These are phyloP conservation scores for Drosophila elegans DNA, from an alignment of 1,140 invertebrate genomes.

Conservation along the genomic window DNA sequence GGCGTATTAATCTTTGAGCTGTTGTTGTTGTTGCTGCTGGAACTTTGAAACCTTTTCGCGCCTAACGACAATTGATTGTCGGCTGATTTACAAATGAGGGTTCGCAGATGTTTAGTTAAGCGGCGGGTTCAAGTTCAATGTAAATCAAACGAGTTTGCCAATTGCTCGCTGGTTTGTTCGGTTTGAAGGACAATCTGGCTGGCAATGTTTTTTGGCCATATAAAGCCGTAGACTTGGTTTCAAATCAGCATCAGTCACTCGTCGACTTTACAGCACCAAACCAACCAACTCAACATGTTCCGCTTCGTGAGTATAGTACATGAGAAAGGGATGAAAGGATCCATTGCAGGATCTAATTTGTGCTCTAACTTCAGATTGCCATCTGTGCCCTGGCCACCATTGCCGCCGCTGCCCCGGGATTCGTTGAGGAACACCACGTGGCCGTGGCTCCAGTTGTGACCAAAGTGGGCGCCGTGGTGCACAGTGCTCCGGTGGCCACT, in stretches of 20 bases:
- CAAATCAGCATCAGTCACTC: constrained; percentile 64
- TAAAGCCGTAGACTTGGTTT: constrained; percentile 36
- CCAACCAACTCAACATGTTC: constrained; percentile 57
- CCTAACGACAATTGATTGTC: constrained; percentile 29
- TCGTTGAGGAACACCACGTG: constrained; percentile 66
- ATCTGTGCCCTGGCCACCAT: constrained; percentile 68
- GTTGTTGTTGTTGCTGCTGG: constrained; percentile 6
- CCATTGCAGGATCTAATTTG: background rate
- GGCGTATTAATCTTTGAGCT: constrained; percentile 4
- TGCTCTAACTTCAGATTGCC: constrained; percentile 35
- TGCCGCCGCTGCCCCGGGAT: constrained; percentile 69
- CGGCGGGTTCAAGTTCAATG: constrained; percentile 72
- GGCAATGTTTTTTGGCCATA: constrained; percentile 46
- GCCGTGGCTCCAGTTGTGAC: constrained; percentile 60
- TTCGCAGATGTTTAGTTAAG: constrained; percentile 25
- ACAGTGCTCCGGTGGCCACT: constrained; percentile 75
- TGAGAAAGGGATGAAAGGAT: background rate
- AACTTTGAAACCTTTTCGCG: constrained; percentile 28
- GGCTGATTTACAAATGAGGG: constrained; percentile 24
- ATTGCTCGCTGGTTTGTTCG: constrained; percentile 47
- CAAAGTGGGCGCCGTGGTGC: constrained; percentile 65
- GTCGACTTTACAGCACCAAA: constrained; percentile 46
- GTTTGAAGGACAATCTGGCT: constrained; percentile 65
- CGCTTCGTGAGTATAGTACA: constrained; percentile 75
- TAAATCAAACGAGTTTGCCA: constrained; percentile 57